Base-by-base conservation (phyloP, 2,113 vertebrate species). In the Meriones unguiculatus region DNA sequence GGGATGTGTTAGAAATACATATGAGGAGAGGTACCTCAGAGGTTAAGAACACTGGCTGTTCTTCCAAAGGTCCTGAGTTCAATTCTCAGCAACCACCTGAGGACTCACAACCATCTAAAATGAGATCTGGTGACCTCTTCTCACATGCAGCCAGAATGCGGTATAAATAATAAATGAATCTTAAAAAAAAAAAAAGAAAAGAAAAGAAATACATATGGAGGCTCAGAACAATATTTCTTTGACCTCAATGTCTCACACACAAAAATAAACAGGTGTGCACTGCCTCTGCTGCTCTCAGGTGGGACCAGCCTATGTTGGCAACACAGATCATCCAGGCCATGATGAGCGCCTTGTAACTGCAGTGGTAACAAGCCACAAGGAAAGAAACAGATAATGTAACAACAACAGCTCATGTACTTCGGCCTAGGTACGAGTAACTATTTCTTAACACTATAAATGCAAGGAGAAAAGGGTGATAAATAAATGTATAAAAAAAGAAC, bases 1-100 rank as follows among this genome's bases (percentile, higher is more conserved):
- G 41, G 46, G 77, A 62, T 90, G 46, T 86, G 69, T 52, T 84
- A 50, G 65, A 96, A 86, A 78, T 54, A 5, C 70, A 96, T 52
- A 78, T 35, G 30, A 20, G 46, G 4, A 46, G 12, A 24, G 35
- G 18, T 46, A 5, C 46, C 32, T 13, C 32, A 46, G 22, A 17
- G 46, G 46, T 46, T 46, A 46, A 46, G 46, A 46, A 46, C 46
- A 46, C 46, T 46, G 46, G 46, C 46, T 46, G 46, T 46, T 46
- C 46, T 46, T 46, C 46, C 46, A 46, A 46, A 46, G 46, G 46
- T 46, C 46, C 46, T 46, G 46, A 46, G 46, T 46, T 46, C 46
- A 46, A 46, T 46, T 46, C 46, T 46, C 46, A 46, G 46, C 46
- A 46, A 46, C 46, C 46, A 46, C 46, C 46, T 46, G 46, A 0